Conservation (phyloP, 2,113 vertebrate species). For the Petaurus breviceps region DNA sequence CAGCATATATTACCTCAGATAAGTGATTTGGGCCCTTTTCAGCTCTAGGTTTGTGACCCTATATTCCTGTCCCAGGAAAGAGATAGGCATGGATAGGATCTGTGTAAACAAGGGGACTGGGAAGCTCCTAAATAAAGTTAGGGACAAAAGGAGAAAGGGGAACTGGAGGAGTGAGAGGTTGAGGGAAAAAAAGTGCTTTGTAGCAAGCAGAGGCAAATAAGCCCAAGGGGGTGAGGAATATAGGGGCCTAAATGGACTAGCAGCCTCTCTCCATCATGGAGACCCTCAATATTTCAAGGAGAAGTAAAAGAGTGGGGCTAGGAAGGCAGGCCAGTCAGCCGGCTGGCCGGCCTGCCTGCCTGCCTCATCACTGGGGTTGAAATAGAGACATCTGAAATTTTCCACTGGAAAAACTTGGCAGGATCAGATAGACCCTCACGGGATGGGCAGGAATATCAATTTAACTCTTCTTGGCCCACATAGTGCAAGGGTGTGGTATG, state of each 20-base stretch:
- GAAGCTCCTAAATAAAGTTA: background rate
- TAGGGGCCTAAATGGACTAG: background rate
- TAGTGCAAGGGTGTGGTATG: conserved; percentile 55
- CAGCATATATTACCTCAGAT: background rate
- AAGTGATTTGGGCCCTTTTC: background rate
- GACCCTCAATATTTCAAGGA: conserved; percentile 14
- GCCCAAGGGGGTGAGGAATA: background rate
- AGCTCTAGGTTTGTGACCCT: background rate
- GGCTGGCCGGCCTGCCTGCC: background rate
- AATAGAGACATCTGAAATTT: conserved; percentile 74
- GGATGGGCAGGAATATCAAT: conserved; percentile 63
- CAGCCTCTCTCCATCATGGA: background rate
- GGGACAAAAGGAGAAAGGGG: background rate
- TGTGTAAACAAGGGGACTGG: background rate
- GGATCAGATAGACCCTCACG: conserved; percentile 38
- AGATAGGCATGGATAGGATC: background rate
- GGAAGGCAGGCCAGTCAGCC: conserved; percentile 28
- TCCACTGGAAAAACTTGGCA: conserved; percentile 76
- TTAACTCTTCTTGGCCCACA: conserved; percentile 69
- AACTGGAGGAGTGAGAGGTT: background rate
- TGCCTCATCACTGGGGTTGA: conserved; percentile 58
- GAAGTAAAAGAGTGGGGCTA: conserved; percentile 48
- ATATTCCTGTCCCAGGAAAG: background rate
- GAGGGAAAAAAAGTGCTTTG: background rate
- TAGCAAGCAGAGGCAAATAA: background rate